Percentiles rank a stretch among this genome's conserved stretches.
phyloP scores from a whole-genome alignment of 2,797 vertebrate species.

The Acestrorhynchus altus region DNA sequence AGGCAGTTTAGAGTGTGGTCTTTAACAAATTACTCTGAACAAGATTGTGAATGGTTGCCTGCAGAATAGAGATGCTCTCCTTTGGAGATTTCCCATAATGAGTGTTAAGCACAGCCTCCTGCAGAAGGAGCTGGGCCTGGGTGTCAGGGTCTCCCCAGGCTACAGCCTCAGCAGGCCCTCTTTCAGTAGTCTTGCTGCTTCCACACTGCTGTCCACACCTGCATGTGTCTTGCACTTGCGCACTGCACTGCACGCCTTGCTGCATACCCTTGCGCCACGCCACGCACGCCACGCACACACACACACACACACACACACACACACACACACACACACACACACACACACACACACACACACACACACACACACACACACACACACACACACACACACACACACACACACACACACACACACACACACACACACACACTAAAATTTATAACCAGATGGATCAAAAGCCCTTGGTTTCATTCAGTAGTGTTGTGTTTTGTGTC shows the following conservation, averaged over 20 bases:
- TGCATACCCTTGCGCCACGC: too few species aligned
- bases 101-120: slow-evolving; percentile 80
- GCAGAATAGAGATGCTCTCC: slow-evolving; percentile 60
- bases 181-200: slow-evolving; percentile 75
- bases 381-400: too few species aligned
- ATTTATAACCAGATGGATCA: too few species aligned
- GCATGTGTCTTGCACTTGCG: slow-evolving; percentile 54
- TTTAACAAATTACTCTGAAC: background rate
- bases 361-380: too few species aligned
- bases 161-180: slow-evolving; percentile 82
- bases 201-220: slow-evolving; percentile 79
- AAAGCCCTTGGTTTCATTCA: background rate
- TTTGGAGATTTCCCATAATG: slow-evolving; percentile 74
- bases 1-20: too few species aligned
- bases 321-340: too few species aligned
- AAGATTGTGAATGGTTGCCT: slow-evolving; percentile 60
- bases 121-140: slow-evolving; percentile 85
- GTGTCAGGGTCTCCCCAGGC: slow-evolving; percentile 81
- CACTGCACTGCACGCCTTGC: too few species aligned
- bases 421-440: too few species aligned
- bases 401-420: too few species aligned
- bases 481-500: background rate
- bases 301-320: too few species aligned
- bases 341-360: too few species aligned
- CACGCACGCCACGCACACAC: too few species aligned